phyloP scores from a whole-genome alignment of 2,888 invertebrate species.

The Subacronicta megacephala region DNA sequence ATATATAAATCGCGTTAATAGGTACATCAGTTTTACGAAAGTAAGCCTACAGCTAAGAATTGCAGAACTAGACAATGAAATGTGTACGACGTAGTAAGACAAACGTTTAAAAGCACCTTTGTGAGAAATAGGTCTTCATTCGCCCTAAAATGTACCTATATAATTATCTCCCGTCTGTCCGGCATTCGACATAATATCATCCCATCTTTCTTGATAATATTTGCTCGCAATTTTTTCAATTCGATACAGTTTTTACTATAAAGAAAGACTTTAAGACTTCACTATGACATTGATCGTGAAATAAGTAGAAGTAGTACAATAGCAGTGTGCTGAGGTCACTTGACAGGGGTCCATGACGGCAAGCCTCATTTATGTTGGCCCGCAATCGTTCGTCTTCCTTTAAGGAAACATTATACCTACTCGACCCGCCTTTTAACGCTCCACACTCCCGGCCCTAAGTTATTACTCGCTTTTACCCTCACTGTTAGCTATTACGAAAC shows the following conservation, averaged over 20 bases:
- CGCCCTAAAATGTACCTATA: too few species aligned
- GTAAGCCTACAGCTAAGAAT: too few species aligned
- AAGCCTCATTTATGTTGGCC: conserved; percentile 28
- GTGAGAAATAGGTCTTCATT: too few species aligned
- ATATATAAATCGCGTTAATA: too few species aligned
- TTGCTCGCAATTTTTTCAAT: too few species aligned
- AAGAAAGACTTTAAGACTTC: conserved; percentile 1
- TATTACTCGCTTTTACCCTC: conserved; percentile 47
- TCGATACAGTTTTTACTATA: conserved; percentile 2
- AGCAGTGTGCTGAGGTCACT: conserved; percentile 30
- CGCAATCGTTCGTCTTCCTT: conserved; percentile 30
- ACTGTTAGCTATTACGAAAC: conserved; percentile 44
- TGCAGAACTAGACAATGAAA: too few species aligned
- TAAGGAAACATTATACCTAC: conserved; percentile 47
- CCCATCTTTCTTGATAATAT: too few species aligned
- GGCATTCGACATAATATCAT: too few species aligned
- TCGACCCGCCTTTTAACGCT: conserved; percentile 48
- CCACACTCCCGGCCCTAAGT: conserved; percentile 32
- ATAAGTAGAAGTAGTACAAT: conserved; percentile 33
- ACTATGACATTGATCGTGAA: conserved; percentile 32
- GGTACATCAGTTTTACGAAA: too few species aligned
- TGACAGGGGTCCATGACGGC: conserved; percentile 40
- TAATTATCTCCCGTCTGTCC: too few species aligned
- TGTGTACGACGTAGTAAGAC: too few species aligned
- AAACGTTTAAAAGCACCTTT: too few species aligned